Conservation (phyloP, 2,888 invertebrate species). For the Orthosia gracilis region DNA sequence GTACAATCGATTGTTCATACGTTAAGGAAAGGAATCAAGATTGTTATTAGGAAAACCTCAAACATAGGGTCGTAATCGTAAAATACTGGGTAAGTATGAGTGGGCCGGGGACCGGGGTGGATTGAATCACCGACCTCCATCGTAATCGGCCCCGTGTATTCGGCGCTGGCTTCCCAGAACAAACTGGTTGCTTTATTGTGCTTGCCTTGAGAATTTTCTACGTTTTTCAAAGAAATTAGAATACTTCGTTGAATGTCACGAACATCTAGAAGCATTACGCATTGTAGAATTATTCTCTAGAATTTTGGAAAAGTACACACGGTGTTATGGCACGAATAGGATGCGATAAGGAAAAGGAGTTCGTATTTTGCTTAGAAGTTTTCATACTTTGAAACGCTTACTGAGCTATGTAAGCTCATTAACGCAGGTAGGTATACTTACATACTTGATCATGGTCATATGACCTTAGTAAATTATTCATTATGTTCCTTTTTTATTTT, state of each 20-base stretch:
- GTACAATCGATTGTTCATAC: slow-evolving; percentile 3
- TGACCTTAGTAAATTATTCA: not conserved
- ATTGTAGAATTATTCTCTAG: slow-evolving; percentile 21
- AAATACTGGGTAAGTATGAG: slow-evolving; percentile 38
- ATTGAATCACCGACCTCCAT: slow-evolving; percentile 81
- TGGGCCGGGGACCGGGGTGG: slow-evolving; percentile 62
- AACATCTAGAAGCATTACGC: slow-evolving; percentile 49
- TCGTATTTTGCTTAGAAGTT: not conserved
- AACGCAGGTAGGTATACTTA: not conserved
- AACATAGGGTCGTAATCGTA: slow-evolving; percentile 38
- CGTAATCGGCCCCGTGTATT: slow-evolving; percentile 55
- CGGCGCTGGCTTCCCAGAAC: slow-evolving; percentile 62
- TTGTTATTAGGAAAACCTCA: slow-evolving; percentile 45
- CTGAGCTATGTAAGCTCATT: not conserved
- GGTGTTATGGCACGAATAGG: not conserved
- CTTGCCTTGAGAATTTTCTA: slow-evolving; percentile 55
- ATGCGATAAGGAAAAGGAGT: not conserved
- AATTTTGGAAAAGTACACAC: slow-evolving; percentile 1
- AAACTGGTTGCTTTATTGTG: slow-evolving; percentile 42
- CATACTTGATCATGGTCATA: too few species aligned
- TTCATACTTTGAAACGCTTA: not conserved
- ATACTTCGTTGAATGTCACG: slow-evolving; percentile 48
- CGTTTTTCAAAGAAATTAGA: slow-evolving; percentile 60
- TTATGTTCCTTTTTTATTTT: not conserved
- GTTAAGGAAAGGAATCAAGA: slow-evolving; percentile 30